Evolutionary conservation across 2,113 vertebrate genomes (phyloP).

Genomic region (human): GRCh38 chr17:33052001-33052500

Average conservation of each 20-base stretch:
- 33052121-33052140: conserved; percentile 56
- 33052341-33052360: conserved; percentile 67
- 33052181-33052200: conserved; percentile 18
- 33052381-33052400: conserved; percentile 73
- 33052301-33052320: conserved; percentile 71
- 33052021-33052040: background rate
- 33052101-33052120: conserved; percentile 24
- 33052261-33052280: conserved; percentile 30
- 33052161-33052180: conserved; percentile 17
- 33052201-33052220: background rate
- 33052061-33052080: conserved; percentile 41
- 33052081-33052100: conserved; percentile 6
- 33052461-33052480: background rate
- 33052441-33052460: conserved; percentile 64
- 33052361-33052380: conserved; percentile 59
- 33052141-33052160: conserved; percentile 19
- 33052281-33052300: conserved; percentile 49
- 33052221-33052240: conserved; percentile 27
- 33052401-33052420: conserved; percentile 53
- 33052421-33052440: conserved; percentile 65
- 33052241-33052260: conserved; percentile 52
- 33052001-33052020: background rate
- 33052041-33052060: background rate
- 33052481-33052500: conserved; percentile 52
- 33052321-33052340: conserved; percentile 68